Evolutionary conservation across 2,888 invertebrate genomes (phyloP).

Genomic region (Lissonota sp.): DNA sequence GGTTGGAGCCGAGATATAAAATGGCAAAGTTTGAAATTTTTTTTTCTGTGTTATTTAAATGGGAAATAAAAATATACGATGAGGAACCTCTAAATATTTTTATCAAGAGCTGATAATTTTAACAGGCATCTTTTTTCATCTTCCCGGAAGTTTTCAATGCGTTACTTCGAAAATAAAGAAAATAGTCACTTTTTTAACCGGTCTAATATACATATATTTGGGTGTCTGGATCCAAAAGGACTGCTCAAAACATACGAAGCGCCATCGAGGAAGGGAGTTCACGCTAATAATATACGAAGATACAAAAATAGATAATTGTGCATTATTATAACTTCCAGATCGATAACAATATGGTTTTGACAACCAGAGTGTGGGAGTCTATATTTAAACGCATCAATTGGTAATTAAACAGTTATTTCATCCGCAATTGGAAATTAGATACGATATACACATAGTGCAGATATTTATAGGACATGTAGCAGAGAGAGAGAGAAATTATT

Average conservation of each 20-base stretch:
- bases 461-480: neutral
- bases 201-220: slow-evolving; percentile 31
- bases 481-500: slow-evolving; percentile 35
- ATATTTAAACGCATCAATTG: slow-evolving; percentile 15
- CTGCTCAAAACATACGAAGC: neutral
- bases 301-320: neutral
- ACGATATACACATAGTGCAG: slow-evolving; percentile 9
- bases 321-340: slow-evolving; percentile 41
- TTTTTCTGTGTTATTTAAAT: too few species aligned
- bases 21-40: too few species aligned
- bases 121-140: too few species aligned
- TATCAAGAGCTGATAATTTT: too few species aligned
- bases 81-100: too few species aligned
- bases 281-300: neutral
- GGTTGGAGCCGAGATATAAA: too few species aligned
- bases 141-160: too few species aligned
- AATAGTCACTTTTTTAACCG: too few species aligned
- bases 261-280: neutral
- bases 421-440: slow-evolving; percentile 49
- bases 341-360: slow-evolving; percentile 43
- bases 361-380: slow-evolving; percentile 17
- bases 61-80: too few species aligned
- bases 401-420: neutral
- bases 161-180: too few species aligned
- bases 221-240: slow-evolving; percentile 17